Evolutionary conservation across 2,888 invertebrate genomes (phyloP), one percentile per base, ranked within the genome.

Genomic region (Megaustenia siamemsis): DNA sequence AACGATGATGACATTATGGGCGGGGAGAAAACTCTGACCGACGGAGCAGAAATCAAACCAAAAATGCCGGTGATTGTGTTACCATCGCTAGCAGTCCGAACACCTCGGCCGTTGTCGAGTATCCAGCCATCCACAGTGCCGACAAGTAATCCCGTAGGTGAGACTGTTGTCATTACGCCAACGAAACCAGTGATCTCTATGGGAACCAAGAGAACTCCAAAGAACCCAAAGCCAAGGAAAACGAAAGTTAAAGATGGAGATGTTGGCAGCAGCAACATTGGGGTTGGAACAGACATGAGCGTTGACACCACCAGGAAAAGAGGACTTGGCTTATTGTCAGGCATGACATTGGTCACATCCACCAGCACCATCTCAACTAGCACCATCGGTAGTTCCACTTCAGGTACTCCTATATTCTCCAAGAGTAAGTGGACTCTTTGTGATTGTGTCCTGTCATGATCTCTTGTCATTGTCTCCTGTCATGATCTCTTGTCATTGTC

Each of bases 131-230:
- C 73, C 3, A 80, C 80, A 12, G 71, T 75, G 43, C 80, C 84
- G 35, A 63, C 75, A 10, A 63, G 73, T 1, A 63, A 73, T n/a
- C 71, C 71, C 24, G 71, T 60, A 12, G 84, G 84, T n/a, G 73
- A 77, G 32, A 77, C 81, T 28, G 81, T 76, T 4, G 85, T 76
- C 56, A 81, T 81, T 38, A 84, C 76, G 85, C 85, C 77, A 24
- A 81, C 81, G 4, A 85, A 84, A 53, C 84, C 84, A 24, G 84
- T 84, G 28, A 35, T 84, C n/a, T 84, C 84, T 21, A 84, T 84
- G 84, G 85, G 85, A 53, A 84, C 84, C 1, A 79, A 63, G 32
- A 69, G 84, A 49, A 38, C 75, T n/a, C 73, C 85, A 1, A 81
- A 81, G 28, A 81, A 68, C 35, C 60, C 66, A 18, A 53, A 49